These are phyloP conservation scores for Gonatopus flavifemur DNA, from an alignment of 1,140 invertebrate species.

Conservation along the genomic window DNA sequence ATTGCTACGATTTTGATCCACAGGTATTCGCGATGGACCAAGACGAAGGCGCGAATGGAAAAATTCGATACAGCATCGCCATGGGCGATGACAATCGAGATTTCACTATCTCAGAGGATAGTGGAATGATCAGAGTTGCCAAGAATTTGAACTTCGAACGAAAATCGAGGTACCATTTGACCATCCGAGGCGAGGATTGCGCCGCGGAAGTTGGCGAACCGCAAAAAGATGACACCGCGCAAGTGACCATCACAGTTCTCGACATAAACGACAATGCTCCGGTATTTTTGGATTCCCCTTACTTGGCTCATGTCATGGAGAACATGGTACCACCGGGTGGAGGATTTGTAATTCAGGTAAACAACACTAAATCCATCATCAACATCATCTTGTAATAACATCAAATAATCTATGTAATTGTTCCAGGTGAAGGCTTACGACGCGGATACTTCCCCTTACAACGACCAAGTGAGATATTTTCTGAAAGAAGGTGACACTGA, in stretches of 20 bases:
- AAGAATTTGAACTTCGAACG: slow-evolving; percentile 92
- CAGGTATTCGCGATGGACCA: slow-evolving; percentile 86
- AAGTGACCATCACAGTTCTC: slow-evolving; percentile 71
- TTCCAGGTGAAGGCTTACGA: slow-evolving; percentile 79
- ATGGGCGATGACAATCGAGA: slow-evolving; percentile 89
- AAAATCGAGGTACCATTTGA: slow-evolving; percentile 79
- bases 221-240: slow-evolving; percentile 70
- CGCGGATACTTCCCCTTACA: slow-evolving; percentile 87
- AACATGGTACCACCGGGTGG: slow-evolving; percentile 77
- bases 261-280: slow-evolving; percentile 96
- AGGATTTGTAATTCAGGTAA: slow-evolving; percentile 70
- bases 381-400: not conserved
- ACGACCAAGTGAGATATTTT: slow-evolving; percentile 86
- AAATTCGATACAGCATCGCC: slow-evolving; percentile 83
- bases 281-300: slow-evolving; percentile 87
- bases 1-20: no score
- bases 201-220: slow-evolving; percentile 66
- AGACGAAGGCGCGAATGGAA: slow-evolving; percentile 86
- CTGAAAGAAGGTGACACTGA: slow-evolving; percentile 89
- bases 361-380: not conserved
- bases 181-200: slow-evolving; percentile 86
- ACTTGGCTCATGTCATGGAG: slow-evolving; percentile 90
- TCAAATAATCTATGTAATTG: not conserved
- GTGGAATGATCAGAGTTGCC: slow-evolving; percentile 83
- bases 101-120: slow-evolving; percentile 87